These are phyloP conservation scores for Oophaga sylvatica DNA, from an alignment of 2,797 vertebrate species.

Conservation along the genomic window DNA sequence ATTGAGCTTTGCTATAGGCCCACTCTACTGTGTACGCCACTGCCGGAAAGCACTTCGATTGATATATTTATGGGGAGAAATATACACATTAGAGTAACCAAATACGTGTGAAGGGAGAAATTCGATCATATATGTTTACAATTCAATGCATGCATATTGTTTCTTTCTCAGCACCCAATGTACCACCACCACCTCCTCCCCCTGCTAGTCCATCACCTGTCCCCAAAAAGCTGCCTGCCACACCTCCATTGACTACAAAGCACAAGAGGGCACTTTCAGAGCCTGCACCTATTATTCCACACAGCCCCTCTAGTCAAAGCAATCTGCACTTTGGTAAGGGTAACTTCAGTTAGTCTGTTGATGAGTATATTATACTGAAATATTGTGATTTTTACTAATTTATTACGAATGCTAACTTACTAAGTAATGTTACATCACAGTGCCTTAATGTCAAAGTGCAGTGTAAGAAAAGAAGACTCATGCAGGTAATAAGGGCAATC, in stretches of 20 bases:
- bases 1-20: background rate
- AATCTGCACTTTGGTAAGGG: constrained; percentile 67
- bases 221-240: constrained; percentile 58
- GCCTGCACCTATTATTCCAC: constrained; percentile 69
- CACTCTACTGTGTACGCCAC: background rate
- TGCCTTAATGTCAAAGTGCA: background rate
- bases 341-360: background rate
- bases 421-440: background rate
- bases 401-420: background rate
- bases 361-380: background rate
- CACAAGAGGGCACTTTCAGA: constrained; percentile 82
- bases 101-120: background rate
- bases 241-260: constrained; percentile 69
- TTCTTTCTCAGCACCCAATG: constrained; percentile 67
- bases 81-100: background rate
- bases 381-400: background rate
- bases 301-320: constrained; percentile 66
- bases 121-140: background rate
- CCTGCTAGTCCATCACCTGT: constrained; percentile 62
- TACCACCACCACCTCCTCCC: constrained; percentile 67
- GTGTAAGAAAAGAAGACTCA: too few species aligned
- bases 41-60: background rate
- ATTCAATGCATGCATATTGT: constrained; percentile 19
- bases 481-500: too few species aligned
- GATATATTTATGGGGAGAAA: background rate